Evolutionary conservation across 2,888 invertebrate species (phyloP).

Genomic region (Brachyopa scutellaris): DNA sequence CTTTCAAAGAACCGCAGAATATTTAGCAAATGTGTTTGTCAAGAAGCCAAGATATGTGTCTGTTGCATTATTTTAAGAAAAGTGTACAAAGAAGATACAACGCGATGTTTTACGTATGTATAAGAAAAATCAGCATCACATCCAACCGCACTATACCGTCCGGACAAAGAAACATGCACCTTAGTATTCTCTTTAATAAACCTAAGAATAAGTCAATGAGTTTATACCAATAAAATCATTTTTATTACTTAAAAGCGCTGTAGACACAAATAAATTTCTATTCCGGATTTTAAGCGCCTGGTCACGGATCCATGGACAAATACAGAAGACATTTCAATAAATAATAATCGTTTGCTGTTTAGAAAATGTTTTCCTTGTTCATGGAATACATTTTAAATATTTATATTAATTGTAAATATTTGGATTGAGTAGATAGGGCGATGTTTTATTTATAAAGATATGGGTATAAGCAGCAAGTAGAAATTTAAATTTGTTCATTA

Average conservation of each 20-base stretch:
- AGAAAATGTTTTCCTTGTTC: constrained; percentile 21
- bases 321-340: constrained; percentile 7
- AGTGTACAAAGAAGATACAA: background rate
- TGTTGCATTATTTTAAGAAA: constrained; percentile 30
- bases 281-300: constrained; percentile 9
- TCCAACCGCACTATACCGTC: background rate
- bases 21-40: constrained; percentile 65
- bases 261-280: background rate
- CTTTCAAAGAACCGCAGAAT: constrained; percentile 42
- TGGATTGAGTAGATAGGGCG: background rate
- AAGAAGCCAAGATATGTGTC: constrained; percentile 48
- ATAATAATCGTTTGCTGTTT: constrained; percentile 22
- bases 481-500: too few species aligned
- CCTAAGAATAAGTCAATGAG: constrained; percentile 28
- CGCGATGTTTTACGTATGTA: background rate
- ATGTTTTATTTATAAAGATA: background rate
- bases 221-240: constrained; percentile 33
- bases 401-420: constrained; percentile 28
- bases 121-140: too few species aligned
- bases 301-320: background rate
- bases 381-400: constrained; percentile 48
- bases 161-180: constrained; percentile 38
- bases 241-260: constrained; percentile 8
- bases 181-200: constrained; percentile 14
- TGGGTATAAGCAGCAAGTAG: background rate